Evolutionary conservation across 1,140 invertebrate species (phyloP).

Genomic region (Drosophila leontia): DNA sequence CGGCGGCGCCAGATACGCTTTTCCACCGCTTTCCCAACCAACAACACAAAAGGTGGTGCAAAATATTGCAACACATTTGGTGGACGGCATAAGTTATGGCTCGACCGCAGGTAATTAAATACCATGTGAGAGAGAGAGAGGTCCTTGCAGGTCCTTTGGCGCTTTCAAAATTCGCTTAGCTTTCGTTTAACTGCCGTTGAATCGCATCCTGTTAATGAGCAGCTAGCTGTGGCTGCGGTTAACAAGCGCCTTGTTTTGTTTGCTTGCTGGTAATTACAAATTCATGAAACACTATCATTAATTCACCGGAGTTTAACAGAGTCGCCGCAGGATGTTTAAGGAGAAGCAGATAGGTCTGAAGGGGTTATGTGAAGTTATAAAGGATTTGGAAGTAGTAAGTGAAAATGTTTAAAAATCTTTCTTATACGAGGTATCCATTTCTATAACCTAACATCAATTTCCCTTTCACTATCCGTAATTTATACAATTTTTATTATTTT

Average conservation of each 20-base stretch:
- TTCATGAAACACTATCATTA: conserved; percentile 44
- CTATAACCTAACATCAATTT: neutral
- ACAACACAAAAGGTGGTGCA: conserved; percentile 47
- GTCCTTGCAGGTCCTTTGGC: conserved; percentile 7
- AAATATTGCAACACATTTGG: conserved; percentile 61
- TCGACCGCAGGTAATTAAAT: conserved; percentile 64
- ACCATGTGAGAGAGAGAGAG: conserved; percentile 33
- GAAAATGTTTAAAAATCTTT: neutral
- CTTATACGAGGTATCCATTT: neutral
- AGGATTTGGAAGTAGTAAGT: neutral
- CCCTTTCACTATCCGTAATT: neutral
- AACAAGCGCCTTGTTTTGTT: conserved; percentile 36
- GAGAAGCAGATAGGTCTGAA: neutral
- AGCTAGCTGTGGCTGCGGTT: conserved; percentile 34
- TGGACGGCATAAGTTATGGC: conserved; percentile 63
- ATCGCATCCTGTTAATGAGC: conserved; percentile 57
- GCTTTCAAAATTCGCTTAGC: conserved; percentile 55
- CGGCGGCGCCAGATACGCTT: conserved; percentile 9
- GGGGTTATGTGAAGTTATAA: neutral
- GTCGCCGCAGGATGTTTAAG: conserved; percentile 13
- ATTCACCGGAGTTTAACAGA: conserved; percentile 31
- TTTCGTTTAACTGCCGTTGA: conserved; percentile 44
- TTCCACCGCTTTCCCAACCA: neutral
- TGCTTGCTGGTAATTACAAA: conserved; percentile 46
- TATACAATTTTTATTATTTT: neutral